A percentile compares a stretch with the other conserved stretches of the same genome.
Evolutionary conservation across 2,113 vertebrate genomes (phyloP).

Genomic region (Phalacrocorax carbo): DNA sequence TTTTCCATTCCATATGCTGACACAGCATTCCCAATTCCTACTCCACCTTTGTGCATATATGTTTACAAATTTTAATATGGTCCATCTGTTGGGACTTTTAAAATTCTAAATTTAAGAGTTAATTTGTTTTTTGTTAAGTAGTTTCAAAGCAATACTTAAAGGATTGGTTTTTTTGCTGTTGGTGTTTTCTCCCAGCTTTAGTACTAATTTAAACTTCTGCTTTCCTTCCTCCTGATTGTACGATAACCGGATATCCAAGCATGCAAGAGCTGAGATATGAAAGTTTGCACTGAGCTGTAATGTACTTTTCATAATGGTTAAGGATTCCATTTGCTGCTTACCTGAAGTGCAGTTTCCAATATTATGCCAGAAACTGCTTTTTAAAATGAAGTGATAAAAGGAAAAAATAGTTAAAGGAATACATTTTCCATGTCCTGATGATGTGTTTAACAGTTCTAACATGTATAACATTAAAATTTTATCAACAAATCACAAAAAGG

Average conservation of each 20-base stretch:
- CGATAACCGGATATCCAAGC: neutral
- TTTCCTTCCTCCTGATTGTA: neutral
- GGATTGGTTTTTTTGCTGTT: neutral
- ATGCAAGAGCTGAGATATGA: neutral
- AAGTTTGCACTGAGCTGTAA: neutral
- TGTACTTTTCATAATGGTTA: neutral
- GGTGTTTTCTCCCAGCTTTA: neutral
- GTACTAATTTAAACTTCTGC: neutral
- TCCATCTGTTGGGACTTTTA: neutral
- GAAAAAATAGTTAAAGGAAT: neutral
- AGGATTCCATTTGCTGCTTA: neutral
- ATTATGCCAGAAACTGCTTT: neutral
- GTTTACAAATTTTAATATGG: neutral
- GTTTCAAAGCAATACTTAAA: neutral
- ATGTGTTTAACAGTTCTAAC: constrained; percentile 67
- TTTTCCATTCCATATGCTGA: neutral
- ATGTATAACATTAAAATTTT: constrained; percentile 71
- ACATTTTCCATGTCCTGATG: neutral
- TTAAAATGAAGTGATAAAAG: constrained; percentile 38
- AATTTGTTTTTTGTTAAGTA: neutral
- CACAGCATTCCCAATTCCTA: neutral
- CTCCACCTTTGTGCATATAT: neutral
- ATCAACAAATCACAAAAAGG: constrained; percentile 62
- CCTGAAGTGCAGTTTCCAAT: neutral
- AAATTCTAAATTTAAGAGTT: neutral